These are phyloP conservation scores for Dione vanillae DNA, from an alignment of 2,888 invertebrate species.

Conservation along the genomic window DNA sequence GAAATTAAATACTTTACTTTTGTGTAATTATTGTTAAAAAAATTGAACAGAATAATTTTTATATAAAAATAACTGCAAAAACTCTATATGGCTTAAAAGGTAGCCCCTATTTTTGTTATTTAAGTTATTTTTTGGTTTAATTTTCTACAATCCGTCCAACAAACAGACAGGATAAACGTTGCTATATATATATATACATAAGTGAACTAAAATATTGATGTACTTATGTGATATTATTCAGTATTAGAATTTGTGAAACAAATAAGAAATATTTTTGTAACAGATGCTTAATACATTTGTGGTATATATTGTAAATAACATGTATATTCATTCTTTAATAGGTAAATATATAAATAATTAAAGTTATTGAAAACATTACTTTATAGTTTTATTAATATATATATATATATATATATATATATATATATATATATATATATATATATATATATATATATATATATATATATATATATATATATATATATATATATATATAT, in stretches of 20 bases:
- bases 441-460: too few species aligned
- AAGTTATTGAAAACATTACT: not conserved
- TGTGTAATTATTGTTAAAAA: not conserved
- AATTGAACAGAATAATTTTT: not conserved
- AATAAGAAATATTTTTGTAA: conserved; percentile 25
- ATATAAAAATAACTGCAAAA: too few species aligned
- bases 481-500: too few species aligned
- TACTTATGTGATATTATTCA: conserved; percentile 43
- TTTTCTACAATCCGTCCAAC: not conserved
- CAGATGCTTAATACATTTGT: not conserved
- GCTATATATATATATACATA: not conserved
- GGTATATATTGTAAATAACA: conserved; percentile 24
- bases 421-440: too few species aligned
- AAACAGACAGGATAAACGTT: not conserved
- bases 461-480: too few species aligned
- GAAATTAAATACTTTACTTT: not conserved
- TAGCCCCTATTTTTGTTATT: too few species aligned
- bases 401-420: too few species aligned
- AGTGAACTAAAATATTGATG: conserved; percentile 12
- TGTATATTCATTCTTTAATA: not conserved
- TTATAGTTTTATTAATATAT: conserved; percentile 2
- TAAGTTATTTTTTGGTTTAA: too few species aligned
- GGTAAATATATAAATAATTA: not conserved
- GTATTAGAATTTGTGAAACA: conserved; percentile 39
- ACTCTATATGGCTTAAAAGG: too few species aligned